Evolutionary conservation across 2,888 invertebrate genomes (phyloP).

Genomic region (Hedychridium roseum): DNA sequence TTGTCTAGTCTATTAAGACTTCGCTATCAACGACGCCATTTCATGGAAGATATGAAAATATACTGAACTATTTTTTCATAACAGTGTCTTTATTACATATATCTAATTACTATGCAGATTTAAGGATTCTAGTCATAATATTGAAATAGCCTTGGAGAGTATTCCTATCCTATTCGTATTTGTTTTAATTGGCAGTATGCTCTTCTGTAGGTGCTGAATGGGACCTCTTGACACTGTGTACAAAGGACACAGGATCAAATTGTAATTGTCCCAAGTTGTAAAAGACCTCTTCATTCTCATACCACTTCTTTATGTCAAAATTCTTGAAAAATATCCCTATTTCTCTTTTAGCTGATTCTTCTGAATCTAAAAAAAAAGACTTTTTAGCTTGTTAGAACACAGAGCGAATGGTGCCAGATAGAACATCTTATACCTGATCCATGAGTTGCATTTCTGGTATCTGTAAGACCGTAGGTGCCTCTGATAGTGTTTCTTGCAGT

Average conservation of each 20-base stretch:
- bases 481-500: constrained; percentile 81
- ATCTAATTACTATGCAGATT: constrained; percentile 9
- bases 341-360: constrained; percentile 77
- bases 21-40: constrained; percentile 21
- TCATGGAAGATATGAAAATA: constrained; percentile 33
- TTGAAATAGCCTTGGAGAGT: no score
- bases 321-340: constrained; percentile 87
- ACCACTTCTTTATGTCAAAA: constrained; percentile 76
- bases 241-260: constrained; percentile 67
- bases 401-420: not conserved
- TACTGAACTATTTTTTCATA: constrained; percentile 33
- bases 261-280: constrained; percentile 64
- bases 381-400: not conserved
- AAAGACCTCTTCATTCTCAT: constrained; percentile 66
- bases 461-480: constrained; percentile 87
- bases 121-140: no score
- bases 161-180: no score
- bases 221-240: constrained; percentile 63
- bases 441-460: constrained; percentile 93
- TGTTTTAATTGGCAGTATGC: constrained; percentile 12
- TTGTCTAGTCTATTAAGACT: constrained; percentile 9
- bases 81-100: constrained; percentile 9
- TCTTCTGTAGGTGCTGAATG: not conserved
- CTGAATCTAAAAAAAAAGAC: constrained; percentile 72
- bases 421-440: constrained; percentile 77